Evolutionary conservation across 2,888 invertebrate genomes (phyloP), one percentile per base, ranked within the genome.

Genomic region (Athetis lepigone): DNA sequence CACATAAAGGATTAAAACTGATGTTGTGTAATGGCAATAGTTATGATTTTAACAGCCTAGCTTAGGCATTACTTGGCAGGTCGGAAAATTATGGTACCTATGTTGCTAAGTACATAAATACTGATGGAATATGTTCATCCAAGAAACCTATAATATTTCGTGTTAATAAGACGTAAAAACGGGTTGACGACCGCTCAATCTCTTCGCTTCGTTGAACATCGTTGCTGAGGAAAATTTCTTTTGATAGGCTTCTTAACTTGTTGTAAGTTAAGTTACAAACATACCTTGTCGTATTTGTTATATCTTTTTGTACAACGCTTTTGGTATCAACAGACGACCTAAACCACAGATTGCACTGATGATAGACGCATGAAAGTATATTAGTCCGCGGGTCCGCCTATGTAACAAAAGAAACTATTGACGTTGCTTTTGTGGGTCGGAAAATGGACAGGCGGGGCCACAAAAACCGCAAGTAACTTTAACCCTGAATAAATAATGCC

Each of bases 161-260:
- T 11, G 40, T 27, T 33, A 8, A 37, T 16, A 25, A 19, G 37
- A 39, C 21, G 59, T 43, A n/a, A 13, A 45, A 25, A 39, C 19
- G 29, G 69, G 63, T 45, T 25, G 23, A 18, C 45, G 69, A 39
- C 45, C 69, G 29, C 37, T 13, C 43, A 33, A 58, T 40, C 23
- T 29, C 68, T 29, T 23, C 37, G 59, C 59, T 11, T 11, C 37
- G 11, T 19, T 68, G 36, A 57, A 37, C 23, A 13, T 16, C 36
- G 57, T 57, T 45, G 69, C 23, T 33, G 21, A 5, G 69, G 29
- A 25, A 37, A 29, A 57, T 2, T 8, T n/a, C 0, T 16, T 42
- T 58, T 58, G 16, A 33, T 4, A 33, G 19, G 37, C 29, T 68
- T 64, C 37, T 4, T 25, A 56, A 19, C 19, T 55, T 29, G 23